Evolutionary conservation across 2,113 vertebrate genomes (phyloP), one percentile per base, ranked within the genome.

Genomic region (Dolichotis patagonum): DNA sequence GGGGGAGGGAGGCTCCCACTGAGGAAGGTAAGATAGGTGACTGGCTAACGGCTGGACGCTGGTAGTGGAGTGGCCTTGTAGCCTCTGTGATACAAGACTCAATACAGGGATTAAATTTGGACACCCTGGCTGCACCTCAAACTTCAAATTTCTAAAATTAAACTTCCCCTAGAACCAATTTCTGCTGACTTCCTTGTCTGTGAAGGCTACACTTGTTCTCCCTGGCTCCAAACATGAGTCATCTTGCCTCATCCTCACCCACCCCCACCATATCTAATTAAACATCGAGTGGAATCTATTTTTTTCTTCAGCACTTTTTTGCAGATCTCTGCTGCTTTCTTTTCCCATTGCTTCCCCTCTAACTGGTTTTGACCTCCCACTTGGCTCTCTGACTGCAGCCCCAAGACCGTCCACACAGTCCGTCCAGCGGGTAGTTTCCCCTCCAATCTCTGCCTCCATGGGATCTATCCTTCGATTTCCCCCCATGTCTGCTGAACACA

Each of bases 131-230:
- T 91, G 88, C 52, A 88, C 86, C 91, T 85, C 71, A 92, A 95
- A 81, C 54, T 90, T 80, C 54, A 90, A 41, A 35, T 88, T 85
- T 94, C 96, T 92, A 91, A 94, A 98, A 93, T 84, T 93, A 89
- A 96, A 95, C 77, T 88, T 97, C 93, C 90, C 62, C n/a, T 52
- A 94, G 38, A 93, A 82, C 7, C 30, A 43, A 9, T 96, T 94
- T 97, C 83, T 97, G 89, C 86, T 96, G 96, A 94, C 83, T 96
- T 92, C 81, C 88, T 92, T 86, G 73, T 96, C 96, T 88, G 56
- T 49, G 94, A 92, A 96, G 88, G n/a, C 85, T 43, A 75, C 65
- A 75, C 46, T 96, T 93, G 78, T 83, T 95, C 86, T 95, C 52
- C 41, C 78, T 7, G 24, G 71, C 65, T 92, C 93, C 78, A 95